phyloP scores from a whole-genome alignment of 2,113 vertebrate genomes.

The Corvus cornix region DNA sequence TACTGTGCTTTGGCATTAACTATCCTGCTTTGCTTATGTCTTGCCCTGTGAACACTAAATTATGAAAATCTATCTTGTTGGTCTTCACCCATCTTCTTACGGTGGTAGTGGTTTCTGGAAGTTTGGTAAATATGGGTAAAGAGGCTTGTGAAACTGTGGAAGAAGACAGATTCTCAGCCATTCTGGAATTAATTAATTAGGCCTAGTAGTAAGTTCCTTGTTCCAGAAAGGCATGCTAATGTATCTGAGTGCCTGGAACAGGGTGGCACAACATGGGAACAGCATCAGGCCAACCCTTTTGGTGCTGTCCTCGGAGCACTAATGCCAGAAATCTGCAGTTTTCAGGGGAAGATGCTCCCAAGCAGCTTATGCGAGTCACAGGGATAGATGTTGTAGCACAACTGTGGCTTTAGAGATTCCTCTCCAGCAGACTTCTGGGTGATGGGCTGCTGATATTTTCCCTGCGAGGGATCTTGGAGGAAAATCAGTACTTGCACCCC shows the following conservation, averaged over 20 bases:
- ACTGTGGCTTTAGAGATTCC: background rate
- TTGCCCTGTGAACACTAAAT: background rate
- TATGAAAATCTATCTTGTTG: background rate
- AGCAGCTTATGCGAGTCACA: background rate
- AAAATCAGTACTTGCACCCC: background rate
- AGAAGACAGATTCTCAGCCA: background rate
- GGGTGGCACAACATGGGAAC: background rate
- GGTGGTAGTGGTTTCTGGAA: background rate
- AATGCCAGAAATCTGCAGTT: background rate
- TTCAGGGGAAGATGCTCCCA: background rate
- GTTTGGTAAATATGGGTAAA: background rate
- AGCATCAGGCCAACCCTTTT: background rate
- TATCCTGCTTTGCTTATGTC: background rate
- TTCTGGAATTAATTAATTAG: background rate
- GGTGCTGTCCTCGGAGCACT: fast-evolving
- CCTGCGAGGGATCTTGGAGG: background rate
- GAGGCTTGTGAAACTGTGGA: background rate
- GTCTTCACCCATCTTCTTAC: background rate
- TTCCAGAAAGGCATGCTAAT: background rate
- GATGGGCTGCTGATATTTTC: background rate
- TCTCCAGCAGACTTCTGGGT: background rate
- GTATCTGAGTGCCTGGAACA: background rate
- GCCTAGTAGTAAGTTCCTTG: background rate
- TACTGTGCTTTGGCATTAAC: background rate
- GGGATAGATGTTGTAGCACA: background rate